Base-by-base conservation (phyloP, 2,113 vertebrate genomes). In the Nettapus auritus region DNA sequence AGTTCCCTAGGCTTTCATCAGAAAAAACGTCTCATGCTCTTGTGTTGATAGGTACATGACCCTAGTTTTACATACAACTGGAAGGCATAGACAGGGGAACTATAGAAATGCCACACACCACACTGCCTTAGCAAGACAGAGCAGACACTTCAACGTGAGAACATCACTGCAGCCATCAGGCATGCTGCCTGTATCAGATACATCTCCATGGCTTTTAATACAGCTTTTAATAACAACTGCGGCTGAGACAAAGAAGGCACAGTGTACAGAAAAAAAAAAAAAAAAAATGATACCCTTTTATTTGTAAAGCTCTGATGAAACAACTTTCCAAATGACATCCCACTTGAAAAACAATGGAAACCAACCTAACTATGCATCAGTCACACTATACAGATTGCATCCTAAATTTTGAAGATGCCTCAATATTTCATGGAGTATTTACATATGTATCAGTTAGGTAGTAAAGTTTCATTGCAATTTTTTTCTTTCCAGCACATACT, bases 381-480 rank as follows among this genome's bases (percentile, higher is more conserved):
- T 96, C 98, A 98, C 95, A 88, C 97, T 97, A 94, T 97, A 98
- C 97, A 98, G 97, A 97, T 92, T 95, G 95, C 97, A 97, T 97
- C 97, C 86, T 94, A 96, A 96, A 95, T 97, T 96, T 93, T 90
- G 90, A 95, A 96, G 97, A 98, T 96, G 94, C 95, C 96, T 96
- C 94, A 89, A 91, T 96, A 97, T 96, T 88, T 96, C 91, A 92
- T 96, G 96, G 96, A 97, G 78, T 98, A 98, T 98, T 98, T 98
- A 98, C 98, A 98, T 97, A 97, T 94, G 93, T 97, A 96, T 97
- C 96, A 95, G 96, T 97, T 98, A 99, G 98, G 98, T 98, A 98
- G 98, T 98, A 97, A 97, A 97, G 96, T 96, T 98, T 96, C 96
- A 95, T 96, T 96, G 96, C 14, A 75, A 91, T 97, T 94, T 98